Evolutionary conservation across 2,888 invertebrate species (phyloP).

Genomic region (Leucophenga montana): DNA sequence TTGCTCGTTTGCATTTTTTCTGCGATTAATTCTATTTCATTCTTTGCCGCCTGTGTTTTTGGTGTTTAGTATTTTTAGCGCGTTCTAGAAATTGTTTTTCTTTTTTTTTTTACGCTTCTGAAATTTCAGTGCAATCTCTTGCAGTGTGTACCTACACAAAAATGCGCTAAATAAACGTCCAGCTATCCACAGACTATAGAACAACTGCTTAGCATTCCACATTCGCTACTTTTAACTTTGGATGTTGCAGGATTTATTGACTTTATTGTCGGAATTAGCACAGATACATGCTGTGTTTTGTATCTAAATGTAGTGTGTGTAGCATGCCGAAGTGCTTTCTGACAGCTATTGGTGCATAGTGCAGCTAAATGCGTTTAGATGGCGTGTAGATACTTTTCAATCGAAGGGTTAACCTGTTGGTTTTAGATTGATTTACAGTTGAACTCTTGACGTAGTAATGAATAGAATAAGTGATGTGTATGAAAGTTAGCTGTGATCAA

Average conservation of each 20-base stretch:
- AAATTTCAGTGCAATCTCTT: background rate
- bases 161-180: background rate
- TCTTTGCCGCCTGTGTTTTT: background rate
- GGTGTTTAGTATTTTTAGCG: background rate
- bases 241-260: background rate
- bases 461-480: no score
- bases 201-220: background rate
- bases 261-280: conserved; percentile 5
- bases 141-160: background rate
- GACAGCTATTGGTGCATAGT: no score
- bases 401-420: no score
- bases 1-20: conserved; percentile 17
- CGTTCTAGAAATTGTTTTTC: background rate
- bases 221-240: background rate
- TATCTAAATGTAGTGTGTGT: no score
- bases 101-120: background rate
- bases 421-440: no score
- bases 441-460: no score
- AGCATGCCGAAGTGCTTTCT: no score
- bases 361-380: no score
- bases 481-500: no score
- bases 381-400: no score
- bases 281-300: background rate
- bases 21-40: background rate
- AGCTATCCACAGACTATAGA: background rate